Evolutionary conservation across 2,888 invertebrate species (phyloP).

Genomic region (Aphidoletes aphidimyza): DNA sequence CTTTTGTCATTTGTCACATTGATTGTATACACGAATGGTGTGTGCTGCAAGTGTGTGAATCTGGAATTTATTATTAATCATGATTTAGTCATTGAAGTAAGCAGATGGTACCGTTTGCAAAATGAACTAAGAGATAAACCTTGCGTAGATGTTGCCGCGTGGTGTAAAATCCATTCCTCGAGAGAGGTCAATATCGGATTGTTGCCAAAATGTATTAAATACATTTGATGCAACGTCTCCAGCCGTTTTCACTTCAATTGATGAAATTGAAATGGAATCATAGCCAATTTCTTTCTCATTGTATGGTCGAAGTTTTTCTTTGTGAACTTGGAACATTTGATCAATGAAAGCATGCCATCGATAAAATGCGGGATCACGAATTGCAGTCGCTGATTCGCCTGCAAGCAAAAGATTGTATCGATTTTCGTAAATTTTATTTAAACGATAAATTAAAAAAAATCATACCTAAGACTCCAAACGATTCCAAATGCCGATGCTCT

Average conservation of each 20-base stretch:
- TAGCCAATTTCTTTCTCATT: constrained; percentile 65
- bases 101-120: no score
- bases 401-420: no score
- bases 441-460: neutral
- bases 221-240: constrained; percentile 63
- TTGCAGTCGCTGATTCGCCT: constrained; percentile 62
- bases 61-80: neutral
- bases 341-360: constrained; percentile 64
- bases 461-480: constrained; percentile 63
- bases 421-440: no score
- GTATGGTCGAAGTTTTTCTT: constrained; percentile 62
- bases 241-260: constrained; percentile 59
- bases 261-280: neutral
- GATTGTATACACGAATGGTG: constrained; percentile 55
- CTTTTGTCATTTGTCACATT: constrained; percentile 53
- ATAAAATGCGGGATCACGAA: constrained; percentile 65
- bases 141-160: constrained; percentile 58
- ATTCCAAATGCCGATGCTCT: constrained; percentile 60
- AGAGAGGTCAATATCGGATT: constrained; percentile 62
- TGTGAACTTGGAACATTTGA: constrained; percentile 63
- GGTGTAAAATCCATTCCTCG: constrained; percentile 64
- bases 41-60: constrained; percentile 56
- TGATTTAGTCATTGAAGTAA: no score
- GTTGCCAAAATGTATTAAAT: constrained; percentile 62
- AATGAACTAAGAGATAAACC: no score